Conservation (phyloP, 2,113 vertebrate genomes). For the Phainopepla nitens region DNA sequence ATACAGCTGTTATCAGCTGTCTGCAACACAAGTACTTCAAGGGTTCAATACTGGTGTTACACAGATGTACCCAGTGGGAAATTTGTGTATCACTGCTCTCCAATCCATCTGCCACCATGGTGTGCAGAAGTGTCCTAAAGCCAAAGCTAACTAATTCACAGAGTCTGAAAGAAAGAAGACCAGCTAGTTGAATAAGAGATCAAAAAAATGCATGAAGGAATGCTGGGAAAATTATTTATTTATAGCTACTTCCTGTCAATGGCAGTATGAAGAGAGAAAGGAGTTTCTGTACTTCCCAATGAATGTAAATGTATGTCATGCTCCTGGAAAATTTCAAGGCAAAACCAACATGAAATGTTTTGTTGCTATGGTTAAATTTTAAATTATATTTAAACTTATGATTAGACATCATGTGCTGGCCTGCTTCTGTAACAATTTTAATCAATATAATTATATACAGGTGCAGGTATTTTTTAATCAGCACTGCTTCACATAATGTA, state of each 20-base stretch:
- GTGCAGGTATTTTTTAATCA: not conserved
- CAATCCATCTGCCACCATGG: not conserved
- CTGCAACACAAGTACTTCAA: not conserved
- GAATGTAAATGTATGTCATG: not conserved
- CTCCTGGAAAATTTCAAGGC: not conserved
- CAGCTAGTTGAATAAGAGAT: not conserved
- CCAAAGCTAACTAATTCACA: not conserved
- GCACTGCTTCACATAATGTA: not conserved
- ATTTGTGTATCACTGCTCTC: not conserved
- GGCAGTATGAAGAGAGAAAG: not conserved
- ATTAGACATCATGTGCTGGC: not conserved
- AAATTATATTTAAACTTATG: not conserved
- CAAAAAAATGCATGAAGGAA: not conserved
- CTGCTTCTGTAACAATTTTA: not conserved
- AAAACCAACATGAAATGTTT: not conserved
- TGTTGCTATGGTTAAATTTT: not conserved
- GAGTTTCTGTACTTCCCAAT: not conserved
- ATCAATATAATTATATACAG: not conserved
- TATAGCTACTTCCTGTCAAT: not conserved
- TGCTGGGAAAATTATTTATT: not conserved
- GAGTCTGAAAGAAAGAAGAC: not conserved
- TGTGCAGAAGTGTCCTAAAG: not conserved
- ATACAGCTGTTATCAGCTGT: not conserved
- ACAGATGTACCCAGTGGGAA: fast-evolving
- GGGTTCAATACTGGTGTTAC: not conserved